These are phyloP conservation scores for Dugesia japonica DNA, from an alignment of 2,888 invertebrate genomes.

Conservation along the genomic window DNA sequence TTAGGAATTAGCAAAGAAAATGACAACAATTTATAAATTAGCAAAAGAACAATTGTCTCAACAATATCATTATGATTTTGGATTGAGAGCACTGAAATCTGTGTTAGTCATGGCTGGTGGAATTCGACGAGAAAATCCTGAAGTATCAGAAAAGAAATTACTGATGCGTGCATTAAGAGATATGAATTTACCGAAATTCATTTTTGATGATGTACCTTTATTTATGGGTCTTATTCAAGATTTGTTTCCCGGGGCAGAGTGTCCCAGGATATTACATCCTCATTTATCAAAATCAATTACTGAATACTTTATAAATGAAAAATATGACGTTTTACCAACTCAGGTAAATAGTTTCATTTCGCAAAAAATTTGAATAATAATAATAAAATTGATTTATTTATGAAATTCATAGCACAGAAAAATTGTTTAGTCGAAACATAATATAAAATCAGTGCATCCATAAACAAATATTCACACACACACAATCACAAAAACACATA, in stretches of 20 bases:
- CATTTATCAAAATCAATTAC: not conserved
- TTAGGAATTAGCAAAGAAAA: conserved; percentile 35
- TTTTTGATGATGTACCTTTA: conserved; percentile 35
- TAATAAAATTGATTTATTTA: too few relatives aligned
- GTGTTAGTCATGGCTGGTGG: conserved; percentile 35
- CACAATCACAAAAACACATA: too few relatives aligned
- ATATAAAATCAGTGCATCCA: too few relatives aligned
- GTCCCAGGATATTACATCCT: conserved; percentile 26
- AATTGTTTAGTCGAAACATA: too few relatives aligned
- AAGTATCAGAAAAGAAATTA: conserved; percentile 31
- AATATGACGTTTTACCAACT: not conserved
- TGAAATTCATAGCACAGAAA: too few relatives aligned
- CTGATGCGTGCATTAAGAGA: conserved; percentile 35
- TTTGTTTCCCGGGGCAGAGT: conserved; percentile 34
- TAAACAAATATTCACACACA: too few relatives aligned
- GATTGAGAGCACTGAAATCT: conserved; percentile 35
- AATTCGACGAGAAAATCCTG: conserved; percentile 28
- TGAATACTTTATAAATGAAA: not conserved
- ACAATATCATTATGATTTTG: conserved; percentile 36
- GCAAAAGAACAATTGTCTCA: conserved; percentile 35
- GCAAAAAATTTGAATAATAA: too few relatives aligned
- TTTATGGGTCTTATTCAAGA: conserved; percentile 35
- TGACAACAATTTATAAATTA: conserved; percentile 35
- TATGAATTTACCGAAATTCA: conserved; percentile 35
- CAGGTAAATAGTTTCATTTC: conserved; percentile 2